Evolutionary conservation across 2,888 invertebrate genomes (phyloP), one percentile per base, ranked within the genome.

Genomic region (Cephus sareptanus): DNA sequence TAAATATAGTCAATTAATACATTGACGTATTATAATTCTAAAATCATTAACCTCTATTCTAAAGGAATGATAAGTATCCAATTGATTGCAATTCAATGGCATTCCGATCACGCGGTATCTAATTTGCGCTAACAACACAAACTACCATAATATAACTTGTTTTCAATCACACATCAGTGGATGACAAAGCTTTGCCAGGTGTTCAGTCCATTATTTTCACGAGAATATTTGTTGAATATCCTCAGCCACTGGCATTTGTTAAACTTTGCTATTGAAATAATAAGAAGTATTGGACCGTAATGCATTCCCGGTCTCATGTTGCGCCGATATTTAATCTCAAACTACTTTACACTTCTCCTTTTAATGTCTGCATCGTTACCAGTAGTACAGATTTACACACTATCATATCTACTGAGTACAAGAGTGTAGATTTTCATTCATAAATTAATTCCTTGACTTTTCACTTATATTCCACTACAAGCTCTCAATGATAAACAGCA

Each of bases 291-390:
- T 31, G 33, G 71, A 71, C 33, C 71, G 34, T 12, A 71, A 71
- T 33, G 71, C 31, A 34, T 71, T 33, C 56, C 71, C 33, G 71
- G 71, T 34, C 71, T 71, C 71, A 34, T 71, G 71, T 71, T 31
- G 71, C 71, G 71, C 13, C 34, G 33, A 71, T 71, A 71, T 71
- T 71, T 71, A 71, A 71, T 33, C 71, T 71, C 34, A 34, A 71
- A 71, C 71, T 34, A 34, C 71, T 34, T 34, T 13, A 33, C 33
- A 71, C 71, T 71, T 33, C 13, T 71, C 34, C 33, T 71, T 71
- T 71, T 71, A 34, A 34, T 3, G 56, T 56, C 56, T 56, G 23
- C 56, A 9, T 56, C 56, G 56, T 23, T 56, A 56, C 56, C 56
- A 56, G 56, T 56, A 56, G 1, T 1, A 23, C 6, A 56, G 56